Conservation (phyloP, 2,888 invertebrate genomes). For the Agrotis exclamationis region DNA sequence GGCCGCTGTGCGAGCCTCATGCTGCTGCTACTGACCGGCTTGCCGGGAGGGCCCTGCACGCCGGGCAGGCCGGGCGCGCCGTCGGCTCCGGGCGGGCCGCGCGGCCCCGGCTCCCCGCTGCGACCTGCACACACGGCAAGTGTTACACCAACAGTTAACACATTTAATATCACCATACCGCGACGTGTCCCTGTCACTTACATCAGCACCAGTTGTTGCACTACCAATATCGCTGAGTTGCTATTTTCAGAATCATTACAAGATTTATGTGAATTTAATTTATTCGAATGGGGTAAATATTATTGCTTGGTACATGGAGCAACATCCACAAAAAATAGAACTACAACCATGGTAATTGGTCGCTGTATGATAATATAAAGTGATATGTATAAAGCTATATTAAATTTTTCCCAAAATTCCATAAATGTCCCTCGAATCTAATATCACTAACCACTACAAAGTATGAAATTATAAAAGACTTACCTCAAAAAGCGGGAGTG, state of each 20-base stretch:
- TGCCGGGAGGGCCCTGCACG: slow-evolving; percentile 96
- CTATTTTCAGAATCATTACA: not conserved
- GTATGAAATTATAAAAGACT: slow-evolving; percentile 23
- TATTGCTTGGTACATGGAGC: not conserved
- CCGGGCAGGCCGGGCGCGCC: slow-evolving; percentile 95
- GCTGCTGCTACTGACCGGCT: slow-evolving; percentile 91
- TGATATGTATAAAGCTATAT: not conserved
- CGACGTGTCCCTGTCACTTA: not conserved
- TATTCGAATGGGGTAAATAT: not conserved
- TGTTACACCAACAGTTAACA: slow-evolving; percentile 8
- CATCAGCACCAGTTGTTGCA: not conserved
- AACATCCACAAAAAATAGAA: not conserved
- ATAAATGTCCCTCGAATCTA: not conserved
- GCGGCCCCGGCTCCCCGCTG: slow-evolving; percentile 94
- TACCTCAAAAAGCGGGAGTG: slow-evolving; percentile 31
- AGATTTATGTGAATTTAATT: not conserved
- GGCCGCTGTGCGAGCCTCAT: no score
- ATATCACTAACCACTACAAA: slow-evolving; percentile 5
- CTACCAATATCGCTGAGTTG: not conserved
- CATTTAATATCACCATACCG: no score
- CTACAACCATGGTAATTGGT: not conserved
- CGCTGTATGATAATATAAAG: no score
- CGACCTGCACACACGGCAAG: slow-evolving; percentile 90
- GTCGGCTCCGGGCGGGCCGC: slow-evolving; percentile 94
- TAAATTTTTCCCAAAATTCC: not conserved